phyloP scores from a whole-genome alignment of 2,113 vertebrate genomes.

The Capreolus pygargus region DNA sequence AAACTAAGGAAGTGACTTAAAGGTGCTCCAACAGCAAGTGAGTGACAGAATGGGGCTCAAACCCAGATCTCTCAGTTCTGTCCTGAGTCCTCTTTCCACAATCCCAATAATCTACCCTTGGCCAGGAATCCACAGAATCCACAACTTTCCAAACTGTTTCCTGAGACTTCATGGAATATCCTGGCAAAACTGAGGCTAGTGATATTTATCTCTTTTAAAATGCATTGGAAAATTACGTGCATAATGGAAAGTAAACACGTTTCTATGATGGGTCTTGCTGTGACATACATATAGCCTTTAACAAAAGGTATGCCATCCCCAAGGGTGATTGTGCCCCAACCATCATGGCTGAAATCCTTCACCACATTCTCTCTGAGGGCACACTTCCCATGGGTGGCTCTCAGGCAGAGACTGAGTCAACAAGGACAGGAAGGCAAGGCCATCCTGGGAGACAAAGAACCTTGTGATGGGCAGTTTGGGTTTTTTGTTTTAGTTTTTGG shows the following conservation, averaged over 20 bases:
- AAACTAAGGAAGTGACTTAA: not conserved
- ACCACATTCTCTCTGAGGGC: not conserved
- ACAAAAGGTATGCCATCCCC: not conserved
- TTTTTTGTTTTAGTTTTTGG: not conserved
- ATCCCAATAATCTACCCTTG: not conserved
- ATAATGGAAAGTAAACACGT: not conserved
- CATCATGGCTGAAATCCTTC: not conserved
- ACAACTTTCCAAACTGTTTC: slow-evolving; percentile 5
- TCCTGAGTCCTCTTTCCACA: not conserved
- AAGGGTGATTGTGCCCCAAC: not conserved
- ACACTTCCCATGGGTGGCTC: not conserved
- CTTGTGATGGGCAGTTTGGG: not conserved
- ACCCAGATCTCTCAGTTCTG: not conserved
- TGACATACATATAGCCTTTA: not conserved
- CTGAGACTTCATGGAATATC: not conserved
- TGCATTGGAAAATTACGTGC: not conserved
- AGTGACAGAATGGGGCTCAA: not conserved
- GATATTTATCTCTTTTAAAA: not conserved
- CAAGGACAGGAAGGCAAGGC: not conserved
- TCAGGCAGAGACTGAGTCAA: not conserved
- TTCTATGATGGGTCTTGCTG: not conserved
- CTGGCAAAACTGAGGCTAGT: not conserved
- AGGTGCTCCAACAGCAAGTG: not conserved
- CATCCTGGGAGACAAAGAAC: not conserved
- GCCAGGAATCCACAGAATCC: not conserved